These are phyloP conservation scores for Ciconia boyciana DNA, from an alignment of 2,113 vertebrate species.

Conservation along the genomic window DNA sequence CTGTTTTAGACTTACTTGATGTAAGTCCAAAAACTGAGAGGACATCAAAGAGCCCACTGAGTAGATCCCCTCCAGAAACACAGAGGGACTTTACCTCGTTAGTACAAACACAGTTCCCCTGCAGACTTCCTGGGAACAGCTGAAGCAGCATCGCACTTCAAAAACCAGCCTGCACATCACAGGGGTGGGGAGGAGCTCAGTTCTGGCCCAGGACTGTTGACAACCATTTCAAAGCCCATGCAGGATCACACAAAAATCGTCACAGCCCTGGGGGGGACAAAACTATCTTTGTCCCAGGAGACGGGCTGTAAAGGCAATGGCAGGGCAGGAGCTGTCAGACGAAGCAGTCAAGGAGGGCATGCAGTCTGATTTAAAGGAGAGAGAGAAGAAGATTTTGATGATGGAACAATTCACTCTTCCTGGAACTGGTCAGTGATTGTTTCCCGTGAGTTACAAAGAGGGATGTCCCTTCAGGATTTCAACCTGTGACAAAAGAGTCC, in stretches of 20 bases:
- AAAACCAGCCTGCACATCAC: conserved; percentile 55
- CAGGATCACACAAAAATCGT: conserved; percentile 23
- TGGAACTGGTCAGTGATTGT: background rate
- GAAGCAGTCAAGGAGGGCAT: background rate
- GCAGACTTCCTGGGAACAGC: conserved; percentile 64
- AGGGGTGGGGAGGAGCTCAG: conserved; percentile 29
- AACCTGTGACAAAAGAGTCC: background rate
- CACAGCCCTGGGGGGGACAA: background rate
- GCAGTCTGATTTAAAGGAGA: background rate
- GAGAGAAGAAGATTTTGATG: background rate
- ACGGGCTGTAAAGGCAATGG: conserved; percentile 7
- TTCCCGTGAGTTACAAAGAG: background rate
- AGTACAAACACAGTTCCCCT: conserved; percentile 61
- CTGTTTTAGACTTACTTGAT: conserved; percentile 64
- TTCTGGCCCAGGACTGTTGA: background rate
- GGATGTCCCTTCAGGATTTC: background rate
- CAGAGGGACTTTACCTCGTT: conserved; percentile 48
- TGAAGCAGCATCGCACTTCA: conserved; percentile 43
- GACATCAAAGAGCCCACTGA: conserved; percentile 58
- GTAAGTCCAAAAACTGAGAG: conserved; percentile 66
- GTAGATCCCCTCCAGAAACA: conserved; percentile 67
- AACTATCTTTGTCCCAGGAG: background rate
- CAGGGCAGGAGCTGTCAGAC: background rate
- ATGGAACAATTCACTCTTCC: background rate
- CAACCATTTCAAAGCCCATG: conserved; percentile 43